Percentiles rank a stretch among this genome's conserved stretches.
phyloP scores from a whole-genome alignment of 2,888 invertebrate species.

The Mimas tiliae region DNA sequence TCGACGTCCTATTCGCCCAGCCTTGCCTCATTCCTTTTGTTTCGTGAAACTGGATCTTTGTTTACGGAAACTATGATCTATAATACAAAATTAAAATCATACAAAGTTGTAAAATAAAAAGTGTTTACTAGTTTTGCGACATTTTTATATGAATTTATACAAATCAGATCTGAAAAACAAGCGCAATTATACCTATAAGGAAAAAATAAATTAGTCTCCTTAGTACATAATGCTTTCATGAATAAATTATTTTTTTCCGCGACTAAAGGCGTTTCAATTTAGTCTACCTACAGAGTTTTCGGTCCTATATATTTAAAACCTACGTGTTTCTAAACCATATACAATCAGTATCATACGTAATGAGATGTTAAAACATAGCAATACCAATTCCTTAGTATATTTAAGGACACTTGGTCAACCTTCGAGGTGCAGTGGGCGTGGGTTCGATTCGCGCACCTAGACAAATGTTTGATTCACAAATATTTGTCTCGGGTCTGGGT shows the following conservation, averaged over 20 bases:
- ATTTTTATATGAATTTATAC: not conserved
- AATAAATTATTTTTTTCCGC: conserved; percentile 10
- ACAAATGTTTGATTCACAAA: no score
- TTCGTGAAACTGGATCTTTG: not conserved
- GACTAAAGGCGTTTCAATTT: not conserved
- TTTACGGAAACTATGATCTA: conserved; percentile 16
- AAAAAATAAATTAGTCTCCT: conserved; percentile 8
- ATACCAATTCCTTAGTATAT: no score
- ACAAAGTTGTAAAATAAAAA: not conserved
- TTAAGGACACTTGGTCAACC: no score
- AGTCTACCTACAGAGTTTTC: not conserved
- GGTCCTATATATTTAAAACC: conserved; percentile 9
- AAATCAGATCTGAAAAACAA: not conserved
- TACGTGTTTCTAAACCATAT: not conserved
- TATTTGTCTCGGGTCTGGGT: no score
- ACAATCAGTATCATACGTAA: no score
- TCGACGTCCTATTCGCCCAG: not conserved
- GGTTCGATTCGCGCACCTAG: no score
- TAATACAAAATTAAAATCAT: not conserved
- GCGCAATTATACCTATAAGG: not conserved
- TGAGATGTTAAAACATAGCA: no score
- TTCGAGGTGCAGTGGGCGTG: no score
- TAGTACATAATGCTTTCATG: not conserved
- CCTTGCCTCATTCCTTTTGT: conserved; percentile 5
- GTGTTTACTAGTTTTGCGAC: not conserved